Percentiles rank a stretch among this genome's conserved stretches.
phyloP scores from a whole-genome alignment of 1,140 invertebrate species.

The Euglossa dilemma region DNA sequence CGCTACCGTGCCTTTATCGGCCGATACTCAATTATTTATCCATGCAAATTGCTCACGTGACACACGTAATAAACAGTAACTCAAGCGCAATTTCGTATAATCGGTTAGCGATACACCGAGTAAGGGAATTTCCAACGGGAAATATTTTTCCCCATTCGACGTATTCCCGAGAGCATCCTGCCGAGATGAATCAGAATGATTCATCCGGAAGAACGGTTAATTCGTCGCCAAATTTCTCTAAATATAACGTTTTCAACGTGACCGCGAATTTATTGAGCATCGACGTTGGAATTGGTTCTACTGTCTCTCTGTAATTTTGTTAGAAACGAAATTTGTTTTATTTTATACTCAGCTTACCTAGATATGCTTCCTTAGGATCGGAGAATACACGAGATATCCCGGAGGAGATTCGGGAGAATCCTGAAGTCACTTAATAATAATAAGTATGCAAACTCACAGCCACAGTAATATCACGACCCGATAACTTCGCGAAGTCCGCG shows the following conservation, averaged over 20 bases:
- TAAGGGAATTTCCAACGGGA: neutral
- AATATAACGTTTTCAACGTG: neutral
- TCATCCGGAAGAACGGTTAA: neutral
- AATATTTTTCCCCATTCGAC: neutral
- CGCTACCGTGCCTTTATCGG: neutral
- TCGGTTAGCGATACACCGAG: neutral
- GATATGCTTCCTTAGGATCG: neutral
- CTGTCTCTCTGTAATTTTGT: neutral
- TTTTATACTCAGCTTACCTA: neutral
- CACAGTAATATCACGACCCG: constrained; percentile 24
- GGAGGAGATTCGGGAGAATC: neutral
- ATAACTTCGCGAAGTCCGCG: constrained; percentile 31
- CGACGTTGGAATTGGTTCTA: neutral
- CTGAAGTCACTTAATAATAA: constrained; percentile 32
- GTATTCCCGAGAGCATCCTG: neutral
- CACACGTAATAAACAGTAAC: neutral
- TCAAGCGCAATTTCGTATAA: neutral
- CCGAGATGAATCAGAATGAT: neutral
- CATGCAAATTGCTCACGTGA: neutral
- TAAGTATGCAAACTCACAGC: constrained; percentile 9
- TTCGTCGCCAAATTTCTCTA: neutral
- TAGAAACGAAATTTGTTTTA: too few relatives aligned
- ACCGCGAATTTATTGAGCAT: neutral
- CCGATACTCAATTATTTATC: constrained; percentile 1
- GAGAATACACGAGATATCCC: neutral